These are phyloP conservation scores for Zosterops pallidus DNA, from an alignment of 2,113 vertebrate genomes.

Conservation along the genomic window DNA sequence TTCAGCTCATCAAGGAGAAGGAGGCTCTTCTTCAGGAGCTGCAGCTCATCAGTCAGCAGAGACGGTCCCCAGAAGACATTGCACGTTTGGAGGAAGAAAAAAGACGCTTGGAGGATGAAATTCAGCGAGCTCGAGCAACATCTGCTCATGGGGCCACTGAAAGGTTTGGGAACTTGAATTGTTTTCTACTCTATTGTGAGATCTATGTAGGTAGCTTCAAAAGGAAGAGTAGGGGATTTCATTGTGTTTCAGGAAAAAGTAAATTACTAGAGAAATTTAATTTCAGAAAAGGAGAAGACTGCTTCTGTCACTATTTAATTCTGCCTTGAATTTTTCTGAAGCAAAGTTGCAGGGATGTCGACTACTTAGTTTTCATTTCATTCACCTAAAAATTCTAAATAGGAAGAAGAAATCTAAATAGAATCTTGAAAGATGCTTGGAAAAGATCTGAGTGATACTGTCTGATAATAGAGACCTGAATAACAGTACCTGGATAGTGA, in stretches of 20 bases:
- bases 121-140: slow-evolving; percentile 83
- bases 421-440: neutral
- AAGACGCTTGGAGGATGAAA: slow-evolving; percentile 88
- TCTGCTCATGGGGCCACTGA: slow-evolving; percentile 91
- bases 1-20: slow-evolving; percentile 96
- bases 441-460: neutral
- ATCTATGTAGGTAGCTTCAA: neutral
- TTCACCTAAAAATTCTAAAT: neutral
- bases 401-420: neutral
- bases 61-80: slow-evolving; percentile 78
- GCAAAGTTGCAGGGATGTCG: neutral
- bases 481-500: neutral
- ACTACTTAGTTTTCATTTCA: neutral
- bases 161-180: slow-evolving; percentile 76
- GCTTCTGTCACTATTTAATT: neutral
- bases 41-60: slow-evolving; percentile 88
- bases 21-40: slow-evolving; percentile 94
- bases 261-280: neutral
- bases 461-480: neutral
- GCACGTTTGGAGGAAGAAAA: slow-evolving; percentile 88
- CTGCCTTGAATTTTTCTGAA: neutral
- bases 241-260: neutral
- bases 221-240: neutral
- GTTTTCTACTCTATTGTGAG: neutral
- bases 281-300: neutral